Percentiles rank a stretch among this genome's conserved stretches.
Conservation (phyloP, 2,888 invertebrate species). For the Melanostoma scalare region DNA sequence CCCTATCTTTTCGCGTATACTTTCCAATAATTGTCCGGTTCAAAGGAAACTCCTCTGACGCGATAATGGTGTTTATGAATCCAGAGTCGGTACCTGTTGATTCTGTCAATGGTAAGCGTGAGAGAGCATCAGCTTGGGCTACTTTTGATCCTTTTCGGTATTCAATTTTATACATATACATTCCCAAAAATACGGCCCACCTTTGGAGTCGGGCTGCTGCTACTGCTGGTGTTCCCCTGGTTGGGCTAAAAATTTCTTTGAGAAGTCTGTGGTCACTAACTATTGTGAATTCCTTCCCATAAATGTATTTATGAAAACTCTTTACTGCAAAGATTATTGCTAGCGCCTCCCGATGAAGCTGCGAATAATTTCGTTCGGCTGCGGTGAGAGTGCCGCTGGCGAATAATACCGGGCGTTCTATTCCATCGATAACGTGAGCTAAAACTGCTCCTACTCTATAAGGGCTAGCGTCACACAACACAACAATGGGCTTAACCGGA, state of each 20-base stretch:
- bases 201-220: constrained; percentile 19
- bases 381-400: not conserved
- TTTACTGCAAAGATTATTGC: constrained; percentile 2
- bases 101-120: constrained; percentile 8
- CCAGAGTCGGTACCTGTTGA: not conserved
- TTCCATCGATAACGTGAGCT: not conserved
- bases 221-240: not conserved
- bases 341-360: constrained; percentile 2
- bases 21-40: not conserved
- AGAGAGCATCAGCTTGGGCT: constrained; percentile 31
- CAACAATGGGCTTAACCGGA: not conserved
- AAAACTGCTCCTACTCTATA: not conserved
- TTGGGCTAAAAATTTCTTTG: not conserved
- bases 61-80: not conserved
- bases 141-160: constrained; percentile 29
- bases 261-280: not conserved
- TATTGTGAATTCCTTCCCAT: not conserved
- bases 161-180: constrained; percentile 26
- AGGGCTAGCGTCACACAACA: not conserved
- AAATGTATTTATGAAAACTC: constrained; percentile 3
- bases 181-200: constrained; percentile 18
- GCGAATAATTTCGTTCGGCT: constrained; percentile 3
- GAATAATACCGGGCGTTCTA: not conserved
- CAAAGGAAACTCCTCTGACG: not conserved
- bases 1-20: not conserved